These are phyloP conservation scores for Chionis minor DNA, from an alignment of 2,113 vertebrate genomes.

Conservation along the genomic window DNA sequence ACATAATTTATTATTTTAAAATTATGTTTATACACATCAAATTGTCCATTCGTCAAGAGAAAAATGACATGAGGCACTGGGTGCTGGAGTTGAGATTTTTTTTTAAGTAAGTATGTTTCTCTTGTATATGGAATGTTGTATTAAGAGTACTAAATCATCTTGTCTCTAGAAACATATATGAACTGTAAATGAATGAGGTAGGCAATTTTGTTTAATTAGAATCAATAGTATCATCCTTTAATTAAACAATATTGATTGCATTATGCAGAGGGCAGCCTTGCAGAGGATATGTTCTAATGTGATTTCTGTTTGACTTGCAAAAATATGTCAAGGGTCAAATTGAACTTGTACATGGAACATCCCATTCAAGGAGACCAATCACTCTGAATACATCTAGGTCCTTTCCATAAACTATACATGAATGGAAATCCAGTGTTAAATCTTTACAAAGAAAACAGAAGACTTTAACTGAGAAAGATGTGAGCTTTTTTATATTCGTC, in stretches of 20 bases:
- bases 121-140: neutral
- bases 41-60: constrained; percentile 7
- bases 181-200: constrained; percentile 74
- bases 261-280: constrained; percentile 42
- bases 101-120: neutral
- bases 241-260: constrained; percentile 77
- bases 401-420: neutral
- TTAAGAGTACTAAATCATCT: constrained; percentile 64
- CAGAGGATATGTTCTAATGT: constrained; percentile 61
- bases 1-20: constrained; percentile 45
- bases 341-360: neutral
- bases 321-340: constrained; percentile 32
- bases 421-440: neutral
- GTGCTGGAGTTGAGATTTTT: neutral
- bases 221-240: constrained; percentile 79
- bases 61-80: neutral
- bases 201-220: constrained; percentile 74
- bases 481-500: neutral
- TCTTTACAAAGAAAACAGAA: neutral
- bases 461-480: neutral
- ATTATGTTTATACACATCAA: constrained; percentile 29
- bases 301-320: constrained; percentile 64
- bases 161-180: constrained; percentile 59
- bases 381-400: neutral
- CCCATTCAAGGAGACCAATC: neutral